Conservation (phyloP, 2,888 invertebrate genomes). For the Dynastes maya region DNA sequence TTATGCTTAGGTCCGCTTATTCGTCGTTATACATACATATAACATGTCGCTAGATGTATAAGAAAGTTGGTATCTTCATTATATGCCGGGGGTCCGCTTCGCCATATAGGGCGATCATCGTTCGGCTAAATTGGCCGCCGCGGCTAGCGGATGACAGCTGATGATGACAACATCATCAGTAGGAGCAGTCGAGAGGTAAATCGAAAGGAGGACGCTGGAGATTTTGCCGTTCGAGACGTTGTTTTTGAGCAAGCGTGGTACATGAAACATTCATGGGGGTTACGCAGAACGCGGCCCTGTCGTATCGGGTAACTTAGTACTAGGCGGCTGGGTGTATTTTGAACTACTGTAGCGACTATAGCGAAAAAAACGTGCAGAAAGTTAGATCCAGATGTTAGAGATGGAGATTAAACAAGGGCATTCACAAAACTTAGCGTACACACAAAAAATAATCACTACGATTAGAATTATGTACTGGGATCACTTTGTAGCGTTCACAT, state of each 20-base stretch:
- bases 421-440: no score
- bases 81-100: slow-evolving; percentile 64
- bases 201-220: not conserved
- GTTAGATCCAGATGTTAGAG: no score
- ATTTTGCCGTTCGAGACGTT: slow-evolving; percentile 62
- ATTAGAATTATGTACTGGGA: no score
- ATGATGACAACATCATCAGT: slow-evolving; percentile 71
- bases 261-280: slow-evolving; percentile 67
- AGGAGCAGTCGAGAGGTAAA: slow-evolving; percentile 60
- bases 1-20: slow-evolving; percentile 1
- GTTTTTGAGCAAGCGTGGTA: slow-evolving; percentile 62
- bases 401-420: no score
- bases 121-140: slow-evolving; percentile 67
- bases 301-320: slow-evolving; percentile 34
- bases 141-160: slow-evolving; percentile 64
- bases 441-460: no score
- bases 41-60: slow-evolving; percentile 56
- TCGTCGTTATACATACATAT: slow-evolving; percentile 36
- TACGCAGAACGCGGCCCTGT: not conserved
- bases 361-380: no score
- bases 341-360: no score
- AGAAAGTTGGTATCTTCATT: slow-evolving; percentile 70
- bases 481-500: no score
- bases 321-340: slow-evolving; percentile 18
- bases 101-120: slow-evolving; percentile 68